Conservation (phyloP, 2,888 invertebrate genomes). For the Caenorhabditis macrosperma region DNA sequence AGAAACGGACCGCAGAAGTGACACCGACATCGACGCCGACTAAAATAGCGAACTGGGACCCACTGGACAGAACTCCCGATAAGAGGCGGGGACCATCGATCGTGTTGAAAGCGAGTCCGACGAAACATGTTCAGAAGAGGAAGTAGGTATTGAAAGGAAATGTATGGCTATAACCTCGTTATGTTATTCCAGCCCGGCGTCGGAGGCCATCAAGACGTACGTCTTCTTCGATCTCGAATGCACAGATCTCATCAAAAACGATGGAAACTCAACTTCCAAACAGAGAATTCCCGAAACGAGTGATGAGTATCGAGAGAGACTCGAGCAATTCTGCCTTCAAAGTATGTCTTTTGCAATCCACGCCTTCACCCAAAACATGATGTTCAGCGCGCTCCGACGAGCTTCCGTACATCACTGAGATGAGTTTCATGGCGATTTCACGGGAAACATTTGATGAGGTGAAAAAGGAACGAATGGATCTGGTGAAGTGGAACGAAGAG, state of each 20-base stretch:
- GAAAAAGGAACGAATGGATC: constrained; percentile 24
- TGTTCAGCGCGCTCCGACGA: constrained; percentile 52
- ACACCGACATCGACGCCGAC: constrained; percentile 43
- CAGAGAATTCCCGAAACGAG: neutral
- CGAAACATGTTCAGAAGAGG: constrained; percentile 30
- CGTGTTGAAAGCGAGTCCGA: constrained; percentile 30
- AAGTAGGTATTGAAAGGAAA: neutral
- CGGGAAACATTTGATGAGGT: constrained; percentile 63
- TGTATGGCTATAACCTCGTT: no score
- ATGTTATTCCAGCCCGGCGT: constrained; percentile 16
- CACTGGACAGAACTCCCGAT: constrained; percentile 9
- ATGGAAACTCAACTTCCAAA: constrained; percentile 1
- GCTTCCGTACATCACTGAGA: constrained; percentile 71
- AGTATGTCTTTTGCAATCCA: no score
- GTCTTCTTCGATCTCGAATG: constrained; percentile 75
- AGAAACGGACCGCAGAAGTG: constrained; percentile 24
- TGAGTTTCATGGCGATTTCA: constrained; percentile 73
- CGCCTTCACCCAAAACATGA: no score
- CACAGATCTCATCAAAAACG: constrained; percentile 65
- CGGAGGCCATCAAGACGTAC: constrained; percentile 51
- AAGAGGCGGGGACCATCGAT: constrained; percentile 21
- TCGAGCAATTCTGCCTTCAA: constrained; percentile 21
- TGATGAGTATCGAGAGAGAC: constrained; percentile 17
- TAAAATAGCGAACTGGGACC: constrained; percentile 28
- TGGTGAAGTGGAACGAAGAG: constrained; percentile 16